Conservation (phyloP, 2,888 invertebrate genomes). For the Drosophila fulvimacula region DNA sequence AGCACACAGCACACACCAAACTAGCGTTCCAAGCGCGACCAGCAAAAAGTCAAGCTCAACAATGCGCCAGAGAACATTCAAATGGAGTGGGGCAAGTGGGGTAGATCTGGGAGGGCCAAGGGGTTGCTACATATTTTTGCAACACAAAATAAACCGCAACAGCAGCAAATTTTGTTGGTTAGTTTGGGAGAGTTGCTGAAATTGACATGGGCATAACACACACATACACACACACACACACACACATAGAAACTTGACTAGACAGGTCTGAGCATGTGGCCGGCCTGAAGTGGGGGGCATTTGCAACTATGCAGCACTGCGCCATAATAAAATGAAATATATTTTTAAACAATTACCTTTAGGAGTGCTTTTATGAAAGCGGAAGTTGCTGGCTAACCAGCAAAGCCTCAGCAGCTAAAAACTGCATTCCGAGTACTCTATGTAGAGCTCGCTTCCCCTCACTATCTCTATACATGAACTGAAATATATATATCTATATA, state of each 20-base stretch:
- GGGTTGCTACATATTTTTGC: slow-evolving; percentile 66
- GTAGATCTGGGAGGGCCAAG: not conserved
- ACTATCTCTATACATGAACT: not conserved
- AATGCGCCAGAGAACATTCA: slow-evolving; percentile 55
- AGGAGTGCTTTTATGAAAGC: slow-evolving; percentile 64
- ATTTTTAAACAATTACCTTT: slow-evolving; percentile 79
- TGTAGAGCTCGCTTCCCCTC: not conserved
- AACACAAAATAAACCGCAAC: slow-evolving; percentile 79
- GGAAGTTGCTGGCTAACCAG: slow-evolving; percentile 60
- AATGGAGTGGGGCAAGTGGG: slow-evolving; percentile 8
- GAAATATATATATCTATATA: no score
- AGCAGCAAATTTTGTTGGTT: slow-evolving; percentile 78
- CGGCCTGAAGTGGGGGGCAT: slow-evolving; percentile 3
- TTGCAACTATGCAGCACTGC: slow-evolving; percentile 36
- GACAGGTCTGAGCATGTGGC: slow-evolving; percentile 43
- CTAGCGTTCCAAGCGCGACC: slow-evolving; percentile 53
- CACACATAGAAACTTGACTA: slow-evolving; percentile 41
- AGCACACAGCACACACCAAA: slow-evolving; percentile 37
- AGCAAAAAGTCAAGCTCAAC: slow-evolving; percentile 75
- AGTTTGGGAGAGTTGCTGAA: slow-evolving; percentile 65
- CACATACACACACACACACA: slow-evolving; percentile 30
- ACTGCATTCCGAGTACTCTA: slow-evolving; percentile 16
- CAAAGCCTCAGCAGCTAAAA: slow-evolving; percentile 39
- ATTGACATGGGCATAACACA: slow-evolving; percentile 62
- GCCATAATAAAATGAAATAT: slow-evolving; percentile 74